These are phyloP conservation scores for Ctenosaura bakeri DNA, from an alignment of 2,797 vertebrate species.

Conservation along the genomic window DNA sequence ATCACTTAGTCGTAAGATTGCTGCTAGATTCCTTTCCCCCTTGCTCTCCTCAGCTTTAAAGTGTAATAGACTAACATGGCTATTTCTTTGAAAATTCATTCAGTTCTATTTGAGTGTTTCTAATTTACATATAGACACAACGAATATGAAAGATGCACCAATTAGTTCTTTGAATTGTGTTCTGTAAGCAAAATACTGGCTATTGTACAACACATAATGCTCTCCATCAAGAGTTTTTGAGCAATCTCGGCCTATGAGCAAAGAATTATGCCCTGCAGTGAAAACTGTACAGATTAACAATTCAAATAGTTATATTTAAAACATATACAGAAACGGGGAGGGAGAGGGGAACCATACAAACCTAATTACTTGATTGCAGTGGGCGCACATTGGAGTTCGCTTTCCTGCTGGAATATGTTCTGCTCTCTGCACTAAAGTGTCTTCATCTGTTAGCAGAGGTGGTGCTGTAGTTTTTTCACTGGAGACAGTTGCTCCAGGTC, in stretches of 20 bases:
- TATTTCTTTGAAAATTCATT: no score
- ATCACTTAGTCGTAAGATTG: no score
- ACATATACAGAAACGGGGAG: neutral
- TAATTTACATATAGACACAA: neutral
- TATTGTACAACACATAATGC: neutral
- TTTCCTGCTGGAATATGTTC: conserved; percentile 95
- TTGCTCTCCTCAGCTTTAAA: no score
- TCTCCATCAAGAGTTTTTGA: neutral
- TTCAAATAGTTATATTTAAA: neutral
- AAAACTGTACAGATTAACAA: neutral
- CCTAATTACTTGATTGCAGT: conserved; percentile 95
- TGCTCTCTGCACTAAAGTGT: conserved; percentile 92
- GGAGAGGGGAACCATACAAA: conserved; percentile 68
- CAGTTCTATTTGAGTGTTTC: neutral
- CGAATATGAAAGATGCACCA: neutral
- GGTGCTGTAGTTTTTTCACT: conserved; percentile 73
- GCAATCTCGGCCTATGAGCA: neutral
- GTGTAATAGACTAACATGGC: no score
- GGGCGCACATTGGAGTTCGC: conserved; percentile 94
- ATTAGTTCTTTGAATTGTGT: neutral
- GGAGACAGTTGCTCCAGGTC: conserved; percentile 30
- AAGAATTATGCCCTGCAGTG: neutral
- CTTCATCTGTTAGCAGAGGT: conserved; percentile 85
- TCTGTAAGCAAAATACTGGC: neutral
- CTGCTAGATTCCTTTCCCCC: no score